phyloP scores from a whole-genome alignment of 2,888 invertebrate genomes.

The Hydropsyche betteni region DNA sequence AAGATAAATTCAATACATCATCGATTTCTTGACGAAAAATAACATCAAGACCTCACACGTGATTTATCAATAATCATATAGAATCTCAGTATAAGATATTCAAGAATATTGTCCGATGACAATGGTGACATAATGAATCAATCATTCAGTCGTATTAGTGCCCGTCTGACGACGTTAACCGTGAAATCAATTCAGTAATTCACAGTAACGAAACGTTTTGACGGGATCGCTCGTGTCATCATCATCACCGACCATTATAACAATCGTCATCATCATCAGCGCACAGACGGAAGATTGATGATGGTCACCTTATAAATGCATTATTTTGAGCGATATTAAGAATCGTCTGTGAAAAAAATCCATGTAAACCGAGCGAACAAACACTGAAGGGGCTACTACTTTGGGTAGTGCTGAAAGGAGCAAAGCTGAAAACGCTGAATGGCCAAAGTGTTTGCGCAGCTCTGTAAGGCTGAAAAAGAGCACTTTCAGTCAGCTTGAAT shows the following conservation, averaged over 20 bases:
- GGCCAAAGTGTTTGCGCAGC: neutral
- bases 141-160: conserved; percentile 13
- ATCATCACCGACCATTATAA: neutral
- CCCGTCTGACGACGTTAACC: conserved; percentile 11
- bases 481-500: neutral
- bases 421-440: neutral
- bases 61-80: too few relatives aligned
- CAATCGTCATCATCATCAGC: too few relatives aligned
- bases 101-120: neutral
- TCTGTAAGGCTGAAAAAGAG: neutral
- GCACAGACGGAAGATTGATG: conserved; percentile 15
- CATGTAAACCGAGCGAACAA: too few relatives aligned
- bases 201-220: too few relatives aligned
- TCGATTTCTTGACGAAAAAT: too few relatives aligned
- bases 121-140: conserved; percentile 12
- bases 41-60: too few relatives aligned
- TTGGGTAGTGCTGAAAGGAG: neutral
- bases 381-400: too few relatives aligned
- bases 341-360: too few relatives aligned
- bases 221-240: conserved; percentile 10
- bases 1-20: too few relatives aligned
- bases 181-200: conserved; percentile 6
- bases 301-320: neutral
- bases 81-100: too few relatives aligned
- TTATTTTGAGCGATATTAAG: too few relatives aligned